Evolutionary conservation across 2,888 invertebrate genomes (phyloP).

Genomic region (Sycophila texana): DNA sequence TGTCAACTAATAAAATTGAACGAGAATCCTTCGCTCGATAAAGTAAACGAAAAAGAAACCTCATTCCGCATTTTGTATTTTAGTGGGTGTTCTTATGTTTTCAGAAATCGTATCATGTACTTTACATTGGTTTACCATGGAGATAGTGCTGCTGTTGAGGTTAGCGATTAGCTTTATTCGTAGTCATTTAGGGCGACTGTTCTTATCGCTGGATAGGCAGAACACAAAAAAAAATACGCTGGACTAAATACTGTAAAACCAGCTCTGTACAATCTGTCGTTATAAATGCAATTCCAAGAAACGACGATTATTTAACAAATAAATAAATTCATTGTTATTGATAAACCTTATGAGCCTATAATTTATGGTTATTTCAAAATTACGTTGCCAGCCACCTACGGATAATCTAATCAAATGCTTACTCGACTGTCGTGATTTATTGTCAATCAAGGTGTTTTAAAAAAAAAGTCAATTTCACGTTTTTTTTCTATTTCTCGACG

Average conservation of each 20-base stretch:
- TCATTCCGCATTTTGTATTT: no score
- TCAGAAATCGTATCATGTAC: no score
- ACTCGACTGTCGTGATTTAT: slow-evolving; percentile 11
- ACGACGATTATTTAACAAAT: no score
- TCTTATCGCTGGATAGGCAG: slow-evolving; percentile 30
- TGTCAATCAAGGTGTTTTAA: slow-evolving; percentile 3
- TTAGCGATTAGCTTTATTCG: slow-evolving; percentile 39
- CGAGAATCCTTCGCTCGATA: no score
- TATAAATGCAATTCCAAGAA: background rate
- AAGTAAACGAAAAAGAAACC: no score
- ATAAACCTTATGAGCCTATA: no score
- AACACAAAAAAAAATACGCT: slow-evolving; percentile 20
- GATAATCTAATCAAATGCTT: slow-evolving; percentile 37
- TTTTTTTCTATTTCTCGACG: background rate
- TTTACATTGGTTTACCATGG: background rate
- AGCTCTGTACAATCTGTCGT: background rate
- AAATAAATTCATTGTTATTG: no score
- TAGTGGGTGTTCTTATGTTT: no score
- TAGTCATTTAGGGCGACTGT: slow-evolving; percentile 29
- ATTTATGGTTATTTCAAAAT: no score
- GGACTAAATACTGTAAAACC: background rate
- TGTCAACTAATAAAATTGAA: no score
- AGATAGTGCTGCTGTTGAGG: background rate
- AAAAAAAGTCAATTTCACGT: slow-evolving; percentile 18
- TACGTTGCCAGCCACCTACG: no score